Evolutionary conservation across 2,797 vertebrate genomes (phyloP), one percentile per base, ranked within the genome.

Genomic region (Sebastes kiyomatsui): DNA sequence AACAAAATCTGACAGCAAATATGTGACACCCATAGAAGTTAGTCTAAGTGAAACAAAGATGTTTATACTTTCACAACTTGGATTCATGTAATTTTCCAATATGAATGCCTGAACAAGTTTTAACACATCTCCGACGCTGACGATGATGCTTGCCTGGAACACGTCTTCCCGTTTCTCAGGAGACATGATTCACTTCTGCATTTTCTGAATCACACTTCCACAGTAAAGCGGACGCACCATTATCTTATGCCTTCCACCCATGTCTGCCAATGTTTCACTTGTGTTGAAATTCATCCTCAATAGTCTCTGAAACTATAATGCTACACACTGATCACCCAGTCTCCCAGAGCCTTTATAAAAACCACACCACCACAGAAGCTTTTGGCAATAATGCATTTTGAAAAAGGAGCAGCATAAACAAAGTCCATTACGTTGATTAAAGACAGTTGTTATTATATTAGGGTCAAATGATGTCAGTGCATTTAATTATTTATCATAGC

Each of bases 261-360:
- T 30, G 38, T 72, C 55, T 66, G 67, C 5, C 32, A 32, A 18
- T 22, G 25, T 62, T 69, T 59, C 14, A 55, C 25, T 46, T 54
- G 3, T 42, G 20, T 32, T 61, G 13, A 74, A 67, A 73, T 20
- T 60, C 0, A 22, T 27, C 13, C n/a, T 56, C 28, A 54, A 20
- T 9, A 33, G 49, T 20, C n/a, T 55, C 54, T 66, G 14, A 64
- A 55, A 54, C 42, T 49, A 23, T 7, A 69, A 30, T 38, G 32
- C 35, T 28, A 60, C 54, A 54, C 10, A 35, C 42, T 76, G 25
- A 64, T 64, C 59, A 58, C 27, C 22, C 60, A 18, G 14, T 56
- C 66, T 67, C 35, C 20, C 22, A 30, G 65, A 79, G 70, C 49
- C 75, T 82, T 81, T 75, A 32, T 30, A 72, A 85, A 81, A 88